Evolutionary conservation across 2,797 vertebrate genomes (phyloP), one percentile per base, ranked within the genome.

Genomic region (Erethizon dorsatum): DNA sequence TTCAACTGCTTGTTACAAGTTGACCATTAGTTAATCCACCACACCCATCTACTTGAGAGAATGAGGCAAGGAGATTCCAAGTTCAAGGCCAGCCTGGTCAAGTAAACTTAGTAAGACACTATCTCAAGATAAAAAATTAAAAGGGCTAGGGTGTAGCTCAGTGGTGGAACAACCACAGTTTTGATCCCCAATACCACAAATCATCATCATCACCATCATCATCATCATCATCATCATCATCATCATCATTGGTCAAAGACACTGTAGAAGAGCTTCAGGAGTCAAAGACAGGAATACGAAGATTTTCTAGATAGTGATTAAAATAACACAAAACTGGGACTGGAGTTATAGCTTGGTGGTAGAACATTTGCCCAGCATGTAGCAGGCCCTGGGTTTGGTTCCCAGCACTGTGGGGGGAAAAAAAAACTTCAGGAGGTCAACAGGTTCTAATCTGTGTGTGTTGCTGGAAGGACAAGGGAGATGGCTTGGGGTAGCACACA

Each of bases 401-500:
- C 15, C 28, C 37, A 57, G 54, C 28, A 71, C n/a, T 6, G 10
- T 31, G 26, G 26, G 13, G 45, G 47, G 2, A 18, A 24, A 24
- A 28, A 2, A 13, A 91, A 83, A 63, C 24, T 91, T 83, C 88
- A 88, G 47, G 50, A 90, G 20, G 18, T 61, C 83, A 57, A 3
- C 31, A 56, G 31, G 5, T 37, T 56, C 33, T 41, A 59, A 57
- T 71, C 31, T 41, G 45, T 45, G 11, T 3, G 8, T 15, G 63
- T 41, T 90, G 78, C 47, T 71, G 47, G 4, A 69, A 14, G 31
- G 13, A n/a, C n/a, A n/a, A 59, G n/a, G 7, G 56, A 78, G 59
- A 56, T 15, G 20, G n/a, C 4, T 69, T 0, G 5, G 20, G 11
- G 0, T 18, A 22, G 20, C 28, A 37, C 28, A 7, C 0, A 1